A percentile compares a stretch with the other conserved stretches of the same genome.
Evolutionary conservation across 2,113 vertebrate species (phyloP).

Genomic region (Odontophorus gujanensis): DNA sequence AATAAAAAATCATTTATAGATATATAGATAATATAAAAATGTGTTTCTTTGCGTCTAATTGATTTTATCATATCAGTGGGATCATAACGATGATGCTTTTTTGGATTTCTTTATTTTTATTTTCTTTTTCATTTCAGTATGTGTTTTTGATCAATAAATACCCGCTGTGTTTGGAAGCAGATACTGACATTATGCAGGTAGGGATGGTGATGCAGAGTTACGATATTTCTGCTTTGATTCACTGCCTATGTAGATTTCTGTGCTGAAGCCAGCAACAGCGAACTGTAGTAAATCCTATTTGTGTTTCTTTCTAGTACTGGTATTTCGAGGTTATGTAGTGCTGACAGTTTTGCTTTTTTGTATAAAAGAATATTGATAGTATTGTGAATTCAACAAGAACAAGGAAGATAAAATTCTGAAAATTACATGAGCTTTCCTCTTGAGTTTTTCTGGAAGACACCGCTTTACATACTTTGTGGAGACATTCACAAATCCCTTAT

Average conservation of each 20-base stretch:
- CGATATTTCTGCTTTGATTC: not conserved
- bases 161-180: not conserved
- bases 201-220: not conserved
- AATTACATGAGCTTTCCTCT: not conserved
- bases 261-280: not conserved
- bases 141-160: not conserved
- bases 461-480: rapidly evolving
- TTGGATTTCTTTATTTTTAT: not conserved
- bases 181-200: not conserved
- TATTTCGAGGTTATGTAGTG: not conserved
- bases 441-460: not conserved
- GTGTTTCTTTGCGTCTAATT: not conserved
- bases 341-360: not conserved
- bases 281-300: not conserved
- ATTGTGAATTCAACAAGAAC: not conserved
- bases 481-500: not conserved
- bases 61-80: not conserved
- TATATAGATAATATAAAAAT: not conserved
- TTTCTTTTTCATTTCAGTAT: not conserved
- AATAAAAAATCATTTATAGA: not conserved
- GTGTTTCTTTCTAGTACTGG: not conserved
- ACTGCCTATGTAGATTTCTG: not conserved
- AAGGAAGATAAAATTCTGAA: not conserved
- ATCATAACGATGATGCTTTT: not conserved
- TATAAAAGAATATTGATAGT: not conserved